Evolutionary conservation across 2,797 vertebrate species (phyloP).

Genomic region (Ataeniobius toweri): DNA sequence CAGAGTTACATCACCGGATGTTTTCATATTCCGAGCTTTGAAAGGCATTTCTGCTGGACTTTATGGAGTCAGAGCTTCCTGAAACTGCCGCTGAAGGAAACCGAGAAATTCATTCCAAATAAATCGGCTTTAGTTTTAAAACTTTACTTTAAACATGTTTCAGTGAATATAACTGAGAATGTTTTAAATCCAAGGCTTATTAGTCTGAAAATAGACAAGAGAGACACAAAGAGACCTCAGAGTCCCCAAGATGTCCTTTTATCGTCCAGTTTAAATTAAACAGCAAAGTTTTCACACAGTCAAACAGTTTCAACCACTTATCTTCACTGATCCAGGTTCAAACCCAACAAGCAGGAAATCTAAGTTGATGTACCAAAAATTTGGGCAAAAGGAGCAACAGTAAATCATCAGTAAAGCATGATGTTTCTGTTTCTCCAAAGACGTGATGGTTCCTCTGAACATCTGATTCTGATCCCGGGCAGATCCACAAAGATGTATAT

Average conservation of each 20-base stretch:
- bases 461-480: slow-evolving; percentile 60
- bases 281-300: slow-evolving; percentile 22
- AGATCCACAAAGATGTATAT: slow-evolving; percentile 66
- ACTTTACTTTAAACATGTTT: neutral
- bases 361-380: slow-evolving; percentile 35
- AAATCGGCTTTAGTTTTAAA: neutral
- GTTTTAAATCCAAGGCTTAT: neutral
- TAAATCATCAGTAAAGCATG: slow-evolving; percentile 19
- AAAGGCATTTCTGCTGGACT: neutral
- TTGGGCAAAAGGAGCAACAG: slow-evolving; percentile 24
- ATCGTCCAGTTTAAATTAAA: slow-evolving; percentile 41
- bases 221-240: neutral
- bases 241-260: neutral
- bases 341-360: slow-evolving; percentile 23
- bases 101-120: neutral
- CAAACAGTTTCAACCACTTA: slow-evolving; percentile 20
- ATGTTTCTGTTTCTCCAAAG: slow-evolving; percentile 23
- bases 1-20: slow-evolving; percentile 18
- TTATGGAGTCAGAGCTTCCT: neutral
- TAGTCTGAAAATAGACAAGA: neutral
- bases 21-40: neutral
- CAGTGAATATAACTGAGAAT: neutral
- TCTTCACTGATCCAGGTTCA: slow-evolving; percentile 37
- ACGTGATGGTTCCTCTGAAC: slow-evolving; percentile 49
- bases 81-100: neutral